phyloP scores from a whole-genome alignment of 2,888 invertebrate genomes.

The Aspidapion aeneum region DNA sequence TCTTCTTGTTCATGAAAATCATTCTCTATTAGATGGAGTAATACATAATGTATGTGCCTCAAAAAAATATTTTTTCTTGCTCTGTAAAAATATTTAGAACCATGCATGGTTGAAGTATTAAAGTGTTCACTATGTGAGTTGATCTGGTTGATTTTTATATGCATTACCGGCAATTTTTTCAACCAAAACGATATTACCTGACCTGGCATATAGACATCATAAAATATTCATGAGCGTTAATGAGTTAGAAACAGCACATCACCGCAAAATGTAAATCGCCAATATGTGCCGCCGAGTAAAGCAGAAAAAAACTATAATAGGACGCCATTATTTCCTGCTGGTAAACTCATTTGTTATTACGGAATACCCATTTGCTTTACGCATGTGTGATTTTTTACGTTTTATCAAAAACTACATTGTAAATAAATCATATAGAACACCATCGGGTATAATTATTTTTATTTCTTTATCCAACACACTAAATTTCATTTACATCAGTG shows the following conservation, averaged over 20 bases:
- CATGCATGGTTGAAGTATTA: background rate
- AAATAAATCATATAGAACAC: too few species aligned
- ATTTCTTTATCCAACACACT: too few species aligned
- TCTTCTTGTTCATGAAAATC: too few species aligned
- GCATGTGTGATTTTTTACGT: constrained; percentile 42
- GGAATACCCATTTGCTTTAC: constrained; percentile 45
- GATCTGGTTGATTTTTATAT: background rate
- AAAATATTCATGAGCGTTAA: background rate
- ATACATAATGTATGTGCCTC: too few species aligned
- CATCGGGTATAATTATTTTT: too few species aligned
- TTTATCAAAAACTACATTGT: constrained; percentile 34
- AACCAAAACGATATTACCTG: background rate
- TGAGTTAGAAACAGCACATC: background rate
- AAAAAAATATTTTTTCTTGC: too few species aligned
- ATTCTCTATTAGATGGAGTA: too few species aligned
- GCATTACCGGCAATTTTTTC: background rate
- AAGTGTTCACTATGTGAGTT: background rate
- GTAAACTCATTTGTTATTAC: constrained; percentile 45
- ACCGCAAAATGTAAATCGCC: background rate
- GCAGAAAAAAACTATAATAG: constrained; percentile 29
- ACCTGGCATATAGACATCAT: background rate
- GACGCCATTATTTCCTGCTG: constrained; percentile 43
- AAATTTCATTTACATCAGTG: too few species aligned
- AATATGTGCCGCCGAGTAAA: constrained; percentile 4
- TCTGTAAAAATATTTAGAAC: too few species aligned